These are phyloP conservation scores for Calliopsis andreniformis DNA, from an alignment of 1,140 invertebrate species.

Conservation along the genomic window DNA sequence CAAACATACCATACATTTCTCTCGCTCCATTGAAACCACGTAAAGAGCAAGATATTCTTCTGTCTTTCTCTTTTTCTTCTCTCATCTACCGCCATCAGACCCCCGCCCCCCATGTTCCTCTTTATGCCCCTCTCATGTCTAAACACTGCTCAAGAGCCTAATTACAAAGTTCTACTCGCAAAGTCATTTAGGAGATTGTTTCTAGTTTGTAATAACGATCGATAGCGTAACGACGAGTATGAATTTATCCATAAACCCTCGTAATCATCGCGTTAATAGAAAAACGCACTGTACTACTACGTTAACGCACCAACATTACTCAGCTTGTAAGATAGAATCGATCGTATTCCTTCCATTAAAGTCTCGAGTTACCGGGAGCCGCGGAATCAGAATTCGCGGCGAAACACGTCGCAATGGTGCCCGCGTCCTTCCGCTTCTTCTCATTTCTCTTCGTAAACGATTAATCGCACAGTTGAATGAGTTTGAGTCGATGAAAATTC, in stretches of 20 bases:
- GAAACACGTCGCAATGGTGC: neutral
- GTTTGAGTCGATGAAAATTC: conserved; percentile 29
- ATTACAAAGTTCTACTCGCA: conserved; percentile 77
- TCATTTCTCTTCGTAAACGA: too few species aligned
- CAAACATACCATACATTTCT: conserved; percentile 15
- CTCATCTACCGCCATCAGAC: too few species aligned
- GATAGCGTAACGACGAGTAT: conserved; percentile 56
- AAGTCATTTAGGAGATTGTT: conserved; percentile 81
- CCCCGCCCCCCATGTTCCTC: conserved; percentile 16
- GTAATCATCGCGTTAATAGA: conserved; percentile 60
- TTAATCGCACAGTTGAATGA: neutral
- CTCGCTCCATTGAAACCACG: neutral
- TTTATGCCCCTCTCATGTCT: conserved; percentile 40
- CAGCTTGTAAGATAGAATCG: conserved; percentile 74
- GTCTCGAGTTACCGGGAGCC: conserved; percentile 64
- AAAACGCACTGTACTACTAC: conserved; percentile 55
- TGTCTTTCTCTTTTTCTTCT: too few species aligned
- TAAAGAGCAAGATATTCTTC: too few species aligned
- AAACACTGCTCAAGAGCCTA: conserved; percentile 77
- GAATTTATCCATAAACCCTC: conserved; percentile 35
- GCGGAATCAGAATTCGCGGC: conserved; percentile 45
- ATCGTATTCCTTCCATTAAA: conserved; percentile 75
- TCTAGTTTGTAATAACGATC: conserved; percentile 78
- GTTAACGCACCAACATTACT: conserved; percentile 65
- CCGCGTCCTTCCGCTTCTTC: too few species aligned